These are phyloP conservation scores for Fragum sueziense DNA, from an alignment of 2,888 invertebrate genomes.

Conservation along the genomic window DNA sequence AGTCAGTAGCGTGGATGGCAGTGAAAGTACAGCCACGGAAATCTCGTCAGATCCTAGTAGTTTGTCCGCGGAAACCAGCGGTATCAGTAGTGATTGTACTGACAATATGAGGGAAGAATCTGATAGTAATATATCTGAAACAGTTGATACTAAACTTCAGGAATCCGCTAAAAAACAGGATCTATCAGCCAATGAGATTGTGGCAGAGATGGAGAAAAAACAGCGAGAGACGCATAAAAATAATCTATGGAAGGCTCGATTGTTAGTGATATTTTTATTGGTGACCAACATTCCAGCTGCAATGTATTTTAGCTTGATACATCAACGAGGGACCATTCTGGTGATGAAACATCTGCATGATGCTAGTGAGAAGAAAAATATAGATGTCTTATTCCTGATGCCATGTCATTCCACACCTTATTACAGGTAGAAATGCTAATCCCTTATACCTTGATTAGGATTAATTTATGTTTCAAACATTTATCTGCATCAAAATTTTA, in stretches of 20 bases:
- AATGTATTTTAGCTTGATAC: conserved; percentile 89
- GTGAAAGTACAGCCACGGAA: conserved; percentile 52
- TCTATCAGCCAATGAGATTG: conserved; percentile 54
- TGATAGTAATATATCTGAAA: background rate
- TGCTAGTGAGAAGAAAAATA: conserved; percentile 76
- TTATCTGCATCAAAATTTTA: too few species aligned
- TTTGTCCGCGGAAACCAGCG: conserved; percentile 49
- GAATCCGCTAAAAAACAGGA: conserved; percentile 30
- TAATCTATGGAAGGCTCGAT: conserved; percentile 69
- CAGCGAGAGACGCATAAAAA: conserved; percentile 64
- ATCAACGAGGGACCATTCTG: conserved; percentile 91
- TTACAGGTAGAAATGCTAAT: conserved; percentile 88
- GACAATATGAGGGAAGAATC: conserved; percentile 10
- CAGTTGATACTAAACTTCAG: background rate
- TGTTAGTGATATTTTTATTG: conserved; percentile 72
- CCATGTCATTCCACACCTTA: conserved; percentile 97
- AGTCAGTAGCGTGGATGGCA: conserved; percentile 47
- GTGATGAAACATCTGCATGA: conserved; percentile 88
- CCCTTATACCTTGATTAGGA: too few species aligned
- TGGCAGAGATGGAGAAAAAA: conserved; percentile 60
- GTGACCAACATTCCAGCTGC: conserved; percentile 83
- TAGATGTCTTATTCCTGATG: conserved; percentile 90
- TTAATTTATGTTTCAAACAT: too few species aligned
- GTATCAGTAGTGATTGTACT: conserved; percentile 39
- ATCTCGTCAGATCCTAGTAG: conserved; percentile 46